A percentile compares a stretch with the other conserved stretches of the same genome.
These are phyloP conservation scores for Synanthedon myopaeformis DNA, from an alignment of 2,888 invertebrate species.

Conservation along the genomic window DNA sequence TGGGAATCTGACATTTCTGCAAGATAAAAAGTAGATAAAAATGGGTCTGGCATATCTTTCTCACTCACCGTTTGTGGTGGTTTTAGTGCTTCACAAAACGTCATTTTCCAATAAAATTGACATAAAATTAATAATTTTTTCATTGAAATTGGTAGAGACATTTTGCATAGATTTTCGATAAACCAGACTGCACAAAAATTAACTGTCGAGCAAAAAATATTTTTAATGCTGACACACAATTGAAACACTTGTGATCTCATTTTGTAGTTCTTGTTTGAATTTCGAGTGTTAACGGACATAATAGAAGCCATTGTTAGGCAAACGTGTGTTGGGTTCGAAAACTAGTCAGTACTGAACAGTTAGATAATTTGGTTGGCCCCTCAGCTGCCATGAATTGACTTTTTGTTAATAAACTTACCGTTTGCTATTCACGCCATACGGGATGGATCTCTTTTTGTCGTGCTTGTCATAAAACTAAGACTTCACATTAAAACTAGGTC, in stretches of 20 bases:
- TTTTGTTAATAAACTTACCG: conserved; percentile 40
- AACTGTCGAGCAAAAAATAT: background rate
- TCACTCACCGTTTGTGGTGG: no score
- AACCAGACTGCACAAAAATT: background rate
- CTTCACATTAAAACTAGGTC: conserved; percentile 7
- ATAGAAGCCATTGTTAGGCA: conserved; percentile 25
- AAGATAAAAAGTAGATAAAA: no score
- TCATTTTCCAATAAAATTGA: background rate
- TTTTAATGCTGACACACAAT: no score
- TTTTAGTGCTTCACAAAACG: background rate
- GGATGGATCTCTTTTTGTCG: conserved; percentile 18
- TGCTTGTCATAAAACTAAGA: conserved; percentile 13
- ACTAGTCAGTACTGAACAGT: conserved; percentile 40
- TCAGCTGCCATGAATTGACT: conserved; percentile 25
- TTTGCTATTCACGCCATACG: conserved; percentile 21
- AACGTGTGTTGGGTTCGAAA: conserved; percentile 31
- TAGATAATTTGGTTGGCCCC: conserved; percentile 45
- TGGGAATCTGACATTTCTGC: no score
- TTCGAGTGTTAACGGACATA: conserved; percentile 22
- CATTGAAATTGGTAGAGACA: no score
- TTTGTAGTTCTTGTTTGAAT: conserved; percentile 21
- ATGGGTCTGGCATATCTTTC: no score
- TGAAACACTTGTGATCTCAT: conserved; percentile 18
- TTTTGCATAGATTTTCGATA: background rate
- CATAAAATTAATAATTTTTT: no score